Conservation (phyloP, 2,113 vertebrate species). For the Motacilla tschutschensis region DNA sequence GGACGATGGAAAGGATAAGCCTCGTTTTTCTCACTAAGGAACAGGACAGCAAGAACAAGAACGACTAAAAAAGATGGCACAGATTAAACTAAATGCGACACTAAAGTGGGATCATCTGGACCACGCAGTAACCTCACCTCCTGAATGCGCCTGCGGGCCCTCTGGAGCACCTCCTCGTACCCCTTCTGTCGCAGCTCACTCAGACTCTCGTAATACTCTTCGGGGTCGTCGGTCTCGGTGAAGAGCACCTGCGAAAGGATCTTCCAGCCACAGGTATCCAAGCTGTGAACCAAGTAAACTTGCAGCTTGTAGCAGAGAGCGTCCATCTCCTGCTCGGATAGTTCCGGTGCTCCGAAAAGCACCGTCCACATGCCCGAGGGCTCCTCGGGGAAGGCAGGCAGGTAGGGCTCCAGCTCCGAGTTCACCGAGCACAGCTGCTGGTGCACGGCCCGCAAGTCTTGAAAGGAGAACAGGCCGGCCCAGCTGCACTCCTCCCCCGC, state of each 20-base stretch:
- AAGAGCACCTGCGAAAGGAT: slow-evolving; percentile 95
- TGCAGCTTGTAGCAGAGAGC: slow-evolving; percentile 87
- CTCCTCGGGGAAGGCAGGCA: slow-evolving; percentile 91
- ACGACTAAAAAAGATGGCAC: neutral
- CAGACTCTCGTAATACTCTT: slow-evolving; percentile 96
- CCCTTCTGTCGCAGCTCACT: slow-evolving; percentile 92
- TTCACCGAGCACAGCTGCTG: slow-evolving; percentile 92
- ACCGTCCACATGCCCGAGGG: slow-evolving; percentile 91
- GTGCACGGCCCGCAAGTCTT: slow-evolving; percentile 87
- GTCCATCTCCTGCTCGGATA: slow-evolving; percentile 81
- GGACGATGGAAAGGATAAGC: neutral
- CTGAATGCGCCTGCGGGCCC: slow-evolving; percentile 84
- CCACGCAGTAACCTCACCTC: slow-evolving; percentile 73
- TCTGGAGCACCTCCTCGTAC: slow-evolving; percentile 90
- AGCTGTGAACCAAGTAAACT: slow-evolving; percentile 89
- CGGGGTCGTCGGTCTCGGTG: slow-evolving; percentile 87
- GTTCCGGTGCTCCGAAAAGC: slow-evolving; percentile 81
- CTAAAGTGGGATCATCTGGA: neutral
- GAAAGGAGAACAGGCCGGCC: slow-evolving; percentile 95
- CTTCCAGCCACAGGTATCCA: slow-evolving; percentile 97
- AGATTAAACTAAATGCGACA: neutral
- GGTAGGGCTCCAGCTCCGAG: slow-evolving; percentile 89
- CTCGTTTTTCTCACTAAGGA: neutral
- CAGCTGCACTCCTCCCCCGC: slow-evolving; percentile 90
- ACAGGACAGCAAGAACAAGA: neutral